Base-by-base conservation (phyloP, 2,797 vertebrate species). In the Megaceryle alcyon region DNA sequence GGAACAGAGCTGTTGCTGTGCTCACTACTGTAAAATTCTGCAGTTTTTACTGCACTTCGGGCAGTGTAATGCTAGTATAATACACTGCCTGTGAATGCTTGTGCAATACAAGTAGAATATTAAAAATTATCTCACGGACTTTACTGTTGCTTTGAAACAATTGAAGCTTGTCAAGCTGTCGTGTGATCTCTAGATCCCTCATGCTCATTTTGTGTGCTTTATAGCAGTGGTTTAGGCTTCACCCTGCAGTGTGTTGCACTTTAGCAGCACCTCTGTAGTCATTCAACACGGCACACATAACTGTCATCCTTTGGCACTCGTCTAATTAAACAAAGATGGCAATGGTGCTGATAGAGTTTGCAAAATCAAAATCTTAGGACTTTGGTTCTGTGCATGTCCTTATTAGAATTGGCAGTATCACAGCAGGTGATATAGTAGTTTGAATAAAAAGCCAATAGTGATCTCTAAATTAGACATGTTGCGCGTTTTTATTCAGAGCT, bases 181-280 rank as follows among this genome's bases (percentile, higher is more conserved):
- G 14, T 39, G 19, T 15, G 60, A 18, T 26, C 20, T 76, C 31
- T 35, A 26, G 10, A 39, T 41, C 7, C 13, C 31, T 53, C 12
- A 9, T 1, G 0, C 14, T 56, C 14, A 1, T 10, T 63, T 6
- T 0, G 6, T 20, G 63, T n/a, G 23, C 77, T 82, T 79, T 80
- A 12, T 6, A n/a, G 26, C 28, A 28, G 49, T 51, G 49, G 49
- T 26, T 53, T 53, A 17, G 51, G 28, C 49, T 51, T 25, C 49
- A 51, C 49, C 25, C 49, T 26, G 25, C 49, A 51, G 25, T 14
- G 49, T 51, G 15, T 51, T 51, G 49, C 25, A 26, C 49, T 51
- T 51, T 9, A 51, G 49, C 49, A 51, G 49, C 49, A 51, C 25
- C 13, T 51, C 49, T 51, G 49, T 14, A 26, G 49, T 51, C 49